A percentile compares a stretch with the other conserved stretches of the same genome.
These are phyloP conservation scores for Vidua chalybeata DNA, from an alignment of 2,113 vertebrate species.

Conservation along the genomic window DNA sequence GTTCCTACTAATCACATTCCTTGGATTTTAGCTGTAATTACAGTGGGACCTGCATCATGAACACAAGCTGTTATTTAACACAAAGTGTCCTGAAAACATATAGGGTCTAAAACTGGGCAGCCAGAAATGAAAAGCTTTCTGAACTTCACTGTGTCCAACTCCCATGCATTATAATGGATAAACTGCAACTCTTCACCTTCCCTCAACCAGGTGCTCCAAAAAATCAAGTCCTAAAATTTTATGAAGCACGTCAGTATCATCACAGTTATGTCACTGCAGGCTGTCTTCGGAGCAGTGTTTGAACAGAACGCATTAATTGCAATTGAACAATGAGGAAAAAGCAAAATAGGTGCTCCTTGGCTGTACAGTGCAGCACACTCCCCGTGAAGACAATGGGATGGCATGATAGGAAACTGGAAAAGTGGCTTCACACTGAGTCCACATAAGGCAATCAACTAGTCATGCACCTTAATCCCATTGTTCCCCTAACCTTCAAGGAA, in stretches of 20 bases:
- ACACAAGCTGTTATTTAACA: neutral
- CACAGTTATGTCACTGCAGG: neutral
- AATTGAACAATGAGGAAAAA: neutral
- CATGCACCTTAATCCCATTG: neutral
- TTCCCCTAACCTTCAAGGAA: neutral
- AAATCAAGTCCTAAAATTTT: neutral
- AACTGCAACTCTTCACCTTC: neutral
- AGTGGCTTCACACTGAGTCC: neutral
- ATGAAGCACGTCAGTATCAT: neutral
- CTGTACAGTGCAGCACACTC: neutral
- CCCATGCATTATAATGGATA: neutral
- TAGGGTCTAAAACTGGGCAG: neutral
- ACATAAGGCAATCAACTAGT: neutral
- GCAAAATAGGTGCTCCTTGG: neutral
- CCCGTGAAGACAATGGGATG: neutral
- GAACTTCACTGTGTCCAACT: neutral
- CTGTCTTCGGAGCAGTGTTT: neutral
- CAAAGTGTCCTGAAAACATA: neutral
- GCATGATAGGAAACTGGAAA: neutral
- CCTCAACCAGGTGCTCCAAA: neutral
- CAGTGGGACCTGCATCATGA: neutral
- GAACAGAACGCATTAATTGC: neutral
- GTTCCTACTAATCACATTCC: neutral
- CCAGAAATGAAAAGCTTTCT: neutral
- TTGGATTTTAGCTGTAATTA: neutral